phyloP scores from a whole-genome alignment of 2,888 invertebrate species.

The Ophion costatus region DNA sequence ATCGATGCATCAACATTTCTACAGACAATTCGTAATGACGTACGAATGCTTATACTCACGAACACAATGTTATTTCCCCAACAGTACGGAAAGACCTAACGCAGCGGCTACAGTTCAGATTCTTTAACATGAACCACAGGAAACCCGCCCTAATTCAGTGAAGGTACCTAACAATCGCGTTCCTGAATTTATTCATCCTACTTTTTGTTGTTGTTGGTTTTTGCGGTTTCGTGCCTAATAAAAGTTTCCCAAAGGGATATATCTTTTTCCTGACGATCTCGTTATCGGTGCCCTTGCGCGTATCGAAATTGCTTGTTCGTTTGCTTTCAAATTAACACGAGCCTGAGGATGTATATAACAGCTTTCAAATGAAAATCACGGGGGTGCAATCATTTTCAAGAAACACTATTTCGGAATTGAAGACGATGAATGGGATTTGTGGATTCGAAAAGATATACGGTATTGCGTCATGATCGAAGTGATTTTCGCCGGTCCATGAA shows the following conservation, averaged over 20 bases:
- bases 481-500: no score
- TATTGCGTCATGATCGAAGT: no score
- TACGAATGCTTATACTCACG: conserved; percentile 70
- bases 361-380: background rate
- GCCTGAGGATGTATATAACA: conserved; percentile 23
- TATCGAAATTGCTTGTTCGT: conserved; percentile 41
- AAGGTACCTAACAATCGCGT: conserved; percentile 81
- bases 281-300: conserved; percentile 7
- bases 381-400: background rate
- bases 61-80: conserved; percentile 85
- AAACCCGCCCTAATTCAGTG: conserved; percentile 94
- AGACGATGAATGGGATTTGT: background rate
- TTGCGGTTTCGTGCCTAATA: conserved; percentile 16
- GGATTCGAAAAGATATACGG: no score
- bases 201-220: conserved; percentile 14
- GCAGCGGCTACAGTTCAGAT: conserved; percentile 97
- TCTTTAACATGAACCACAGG: conserved; percentile 96
- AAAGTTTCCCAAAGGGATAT: background rate
- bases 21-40: conserved; percentile 35
- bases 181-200: conserved; percentile 40
- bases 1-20: conserved; percentile 33
- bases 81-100: conserved; percentile 98
- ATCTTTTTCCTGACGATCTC: conserved; percentile 19
- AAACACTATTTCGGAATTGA: background rate
- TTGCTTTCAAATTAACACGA: conserved; percentile 50